Evolutionary conservation across 2,113 vertebrate genomes (phyloP), one percentile per base, ranked within the genome.

Genomic region (Tor tambroides): DNA sequence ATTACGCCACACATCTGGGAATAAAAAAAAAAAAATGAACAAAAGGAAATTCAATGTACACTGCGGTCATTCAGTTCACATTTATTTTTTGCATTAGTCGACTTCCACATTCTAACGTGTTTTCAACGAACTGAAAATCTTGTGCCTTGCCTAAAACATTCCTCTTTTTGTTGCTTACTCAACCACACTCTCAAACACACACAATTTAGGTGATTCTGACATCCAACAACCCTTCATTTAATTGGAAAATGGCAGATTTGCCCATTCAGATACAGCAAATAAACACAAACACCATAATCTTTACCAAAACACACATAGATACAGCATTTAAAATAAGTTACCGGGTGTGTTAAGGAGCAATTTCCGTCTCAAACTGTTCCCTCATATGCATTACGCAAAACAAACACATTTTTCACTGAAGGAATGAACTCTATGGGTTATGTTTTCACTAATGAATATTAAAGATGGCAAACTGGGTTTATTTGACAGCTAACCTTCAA

Each of bases 11-110:
- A 92, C 86, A 86, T 87, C 41, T 91, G 69, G 51, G 8, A 21
- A 65, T 61, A 91, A 91, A 91, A 82, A 23, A 92, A 91, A 91
- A 87, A 77, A n/a, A n/a, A n/a, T n/a, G n/a, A n/a, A 46, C 43
- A 38, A 63, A 90, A 91, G 91, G n/a, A 89, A 91, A 89, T 80
- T 78, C 78, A 93, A 91, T 71, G 30, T 90, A 92, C 86, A 91
- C 71, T 87, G 89, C 87, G 86, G 88, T 91, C 61, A 87, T 46
- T 46, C 85, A 79, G 88, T 94, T 95, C 93, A 95, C 93, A 95
- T 94, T 94, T 92, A 87, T 88, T 91, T 91, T 91, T 85, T 63
- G 84, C 89, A 89, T 30, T 72, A 91, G 87, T 86, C 89, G 88
- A 63, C 65, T 84, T 91, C 89, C 91, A 94, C 89, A 92, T 92